Evolutionary conservation across 2,113 vertebrate species (phyloP).

Genomic region (Bagarius yarrelli): DNA sequence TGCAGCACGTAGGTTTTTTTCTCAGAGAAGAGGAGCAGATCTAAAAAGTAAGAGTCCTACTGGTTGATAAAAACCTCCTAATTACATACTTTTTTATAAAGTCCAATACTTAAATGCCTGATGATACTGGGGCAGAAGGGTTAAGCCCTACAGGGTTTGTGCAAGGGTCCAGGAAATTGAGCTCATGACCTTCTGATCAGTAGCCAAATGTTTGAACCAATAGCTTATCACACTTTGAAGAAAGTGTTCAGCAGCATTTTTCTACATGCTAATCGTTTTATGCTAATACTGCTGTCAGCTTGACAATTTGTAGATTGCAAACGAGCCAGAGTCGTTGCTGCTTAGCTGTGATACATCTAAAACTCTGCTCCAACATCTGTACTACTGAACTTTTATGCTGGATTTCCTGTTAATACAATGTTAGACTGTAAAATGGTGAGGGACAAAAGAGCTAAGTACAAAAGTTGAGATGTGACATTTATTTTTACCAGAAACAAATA

Average conservation of each 20-base stretch:
- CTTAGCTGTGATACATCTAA: not conserved
- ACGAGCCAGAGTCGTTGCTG: not conserved
- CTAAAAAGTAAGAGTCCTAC: slow-evolving; percentile 11
- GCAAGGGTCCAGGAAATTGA: no score
- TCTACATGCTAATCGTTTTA: not conserved
- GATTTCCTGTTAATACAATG: not conserved
- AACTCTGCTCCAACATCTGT: not conserved
- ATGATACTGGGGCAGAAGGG: not conserved
- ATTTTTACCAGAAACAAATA: no score
- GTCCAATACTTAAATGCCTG: not conserved
- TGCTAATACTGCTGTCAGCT: not conserved
- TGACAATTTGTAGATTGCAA: not conserved
- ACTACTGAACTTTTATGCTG: not conserved
- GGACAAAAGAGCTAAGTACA: not conserved
- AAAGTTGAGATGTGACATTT: not conserved
- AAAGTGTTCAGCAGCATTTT: no score
- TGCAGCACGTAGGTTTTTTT: slow-evolving; percentile 1
- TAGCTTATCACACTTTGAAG: no score
- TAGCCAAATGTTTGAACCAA: no score
- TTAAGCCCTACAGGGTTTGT: not conserved
- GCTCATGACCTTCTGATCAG: no score
- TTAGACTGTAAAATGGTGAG: not conserved
- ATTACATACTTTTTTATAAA: not conserved
- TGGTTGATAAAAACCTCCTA: slow-evolving; percentile 5
- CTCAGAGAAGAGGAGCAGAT: not conserved